A percentile compares a stretch with the other conserved stretches of the same genome.
Evolutionary conservation across 53 echinoderm and acorn worm genomes (phyloP).

Genomic region (Apostichopus leukothele): DNA sequence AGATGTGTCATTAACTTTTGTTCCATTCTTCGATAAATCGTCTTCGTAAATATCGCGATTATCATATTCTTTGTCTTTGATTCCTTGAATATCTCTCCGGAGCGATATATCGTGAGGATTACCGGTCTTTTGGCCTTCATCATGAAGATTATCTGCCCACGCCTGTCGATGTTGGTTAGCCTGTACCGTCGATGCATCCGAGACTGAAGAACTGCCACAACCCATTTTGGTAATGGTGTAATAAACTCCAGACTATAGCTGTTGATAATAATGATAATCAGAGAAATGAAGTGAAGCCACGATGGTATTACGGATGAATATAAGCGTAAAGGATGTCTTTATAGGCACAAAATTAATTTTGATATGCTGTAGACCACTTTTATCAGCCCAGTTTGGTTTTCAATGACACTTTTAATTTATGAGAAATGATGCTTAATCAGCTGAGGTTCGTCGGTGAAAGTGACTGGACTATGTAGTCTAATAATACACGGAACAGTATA

Average conservation of each 20-base stretch:
- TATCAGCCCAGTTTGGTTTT: too few relatives aligned
- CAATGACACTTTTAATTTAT: too few relatives aligned
- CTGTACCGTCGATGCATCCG: neutral
- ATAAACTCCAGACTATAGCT: neutral
- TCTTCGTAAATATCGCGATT: neutral
- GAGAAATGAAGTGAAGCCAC: neutral
- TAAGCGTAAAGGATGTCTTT: neutral
- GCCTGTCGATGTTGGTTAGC: neutral
- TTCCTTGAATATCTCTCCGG: neutral
- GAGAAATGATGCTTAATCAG: too few relatives aligned
- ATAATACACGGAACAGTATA: too few relatives aligned
- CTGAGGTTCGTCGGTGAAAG: too few relatives aligned
- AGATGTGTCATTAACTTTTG: neutral
- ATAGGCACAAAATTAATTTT: neutral
- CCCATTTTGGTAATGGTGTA: neutral
- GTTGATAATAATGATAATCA: neutral
- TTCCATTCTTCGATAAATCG: neutral
- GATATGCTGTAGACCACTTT: neutral
- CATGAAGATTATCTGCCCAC: neutral
- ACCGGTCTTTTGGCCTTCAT: neutral
- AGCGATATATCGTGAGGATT: neutral
- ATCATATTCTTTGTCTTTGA: neutral
- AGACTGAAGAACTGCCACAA: constrained; percentile 22
- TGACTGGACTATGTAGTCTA: too few relatives aligned
- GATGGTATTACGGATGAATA: neutral